These are phyloP conservation scores for Alloplasta piceator DNA, from an alignment of 2,888 invertebrate species.

Conservation along the genomic window DNA sequence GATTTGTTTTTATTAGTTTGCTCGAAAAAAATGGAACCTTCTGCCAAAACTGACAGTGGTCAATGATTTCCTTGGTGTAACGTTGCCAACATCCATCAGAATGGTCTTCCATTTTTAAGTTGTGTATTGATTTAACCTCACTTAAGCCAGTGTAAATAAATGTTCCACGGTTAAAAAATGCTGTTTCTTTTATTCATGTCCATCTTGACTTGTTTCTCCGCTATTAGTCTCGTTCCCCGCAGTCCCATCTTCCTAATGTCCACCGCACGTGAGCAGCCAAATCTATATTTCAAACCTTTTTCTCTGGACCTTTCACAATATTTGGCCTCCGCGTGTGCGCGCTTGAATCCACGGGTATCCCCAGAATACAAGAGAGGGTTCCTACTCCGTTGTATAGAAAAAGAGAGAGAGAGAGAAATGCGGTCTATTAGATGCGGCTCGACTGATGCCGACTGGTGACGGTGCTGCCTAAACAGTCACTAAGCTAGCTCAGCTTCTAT, in stretches of 20 bases:
- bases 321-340: conserved; percentile 78
- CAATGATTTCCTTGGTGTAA: not conserved
- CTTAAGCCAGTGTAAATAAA: not conserved
- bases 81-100: too few species aligned
- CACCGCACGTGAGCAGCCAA: conserved; percentile 71
- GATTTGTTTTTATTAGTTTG: too few species aligned
- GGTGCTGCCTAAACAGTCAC: conserved; percentile 75
- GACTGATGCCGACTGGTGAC: conserved; percentile 67
- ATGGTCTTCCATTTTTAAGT: too few species aligned
- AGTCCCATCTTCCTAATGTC: conserved; percentile 42
- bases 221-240: conserved; percentile 48
- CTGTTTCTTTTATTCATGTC: conserved; percentile 8
- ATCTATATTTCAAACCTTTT: conserved; percentile 82
- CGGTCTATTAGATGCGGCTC: conserved; percentile 63
- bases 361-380: conserved; percentile 41
- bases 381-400: not conserved
- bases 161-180: not conserved
- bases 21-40: not conserved
- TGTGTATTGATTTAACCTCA: not conserved
- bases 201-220: conserved; percentile 35
- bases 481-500: conserved; percentile 69
- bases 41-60: not conserved
- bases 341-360: conserved; percentile 40
- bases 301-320: conserved; percentile 83
- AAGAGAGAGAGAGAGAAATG: conserved; percentile 30